A percentile compares a stretch with the other conserved stretches of the same genome.
These are phyloP conservation scores for Heterocephalus glaber DNA, from an alignment of 2,113 vertebrate species.

Conservation along the genomic window DNA sequence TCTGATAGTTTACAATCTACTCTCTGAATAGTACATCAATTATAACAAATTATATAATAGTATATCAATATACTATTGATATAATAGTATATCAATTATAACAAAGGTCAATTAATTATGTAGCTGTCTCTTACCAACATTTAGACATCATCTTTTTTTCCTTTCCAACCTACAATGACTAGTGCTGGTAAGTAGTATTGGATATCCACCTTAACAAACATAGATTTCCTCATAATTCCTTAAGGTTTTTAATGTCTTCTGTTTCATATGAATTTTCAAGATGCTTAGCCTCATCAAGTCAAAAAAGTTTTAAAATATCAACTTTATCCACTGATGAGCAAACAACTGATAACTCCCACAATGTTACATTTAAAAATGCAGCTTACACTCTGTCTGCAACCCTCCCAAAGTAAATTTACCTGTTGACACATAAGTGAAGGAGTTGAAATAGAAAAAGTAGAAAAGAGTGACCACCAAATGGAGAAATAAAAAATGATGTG, in stretches of 20 bases:
- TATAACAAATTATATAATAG: no score
- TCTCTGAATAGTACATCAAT: background rate
- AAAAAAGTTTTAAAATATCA: background rate
- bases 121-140: background rate
- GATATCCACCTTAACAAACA: background rate
- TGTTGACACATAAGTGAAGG: background rate
- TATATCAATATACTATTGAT: no score
- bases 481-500: background rate
- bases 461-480: background rate
- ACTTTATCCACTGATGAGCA: background rate
- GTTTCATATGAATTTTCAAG: background rate
- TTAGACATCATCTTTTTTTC: background rate
- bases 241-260: background rate
- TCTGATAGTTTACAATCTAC: background rate
- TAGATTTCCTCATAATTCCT: background rate
- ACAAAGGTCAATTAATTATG: background rate
- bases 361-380: background rate
- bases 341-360: background rate
- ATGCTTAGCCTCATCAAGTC: background rate
- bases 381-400: background rate
- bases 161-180: background rate
- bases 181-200: background rate
- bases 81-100: no score
- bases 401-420: background rate
- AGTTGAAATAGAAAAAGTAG: background rate